phyloP scores from a whole-genome alignment of 2,797 vertebrate genomes.

The Loriculus beryllinus region DNA sequence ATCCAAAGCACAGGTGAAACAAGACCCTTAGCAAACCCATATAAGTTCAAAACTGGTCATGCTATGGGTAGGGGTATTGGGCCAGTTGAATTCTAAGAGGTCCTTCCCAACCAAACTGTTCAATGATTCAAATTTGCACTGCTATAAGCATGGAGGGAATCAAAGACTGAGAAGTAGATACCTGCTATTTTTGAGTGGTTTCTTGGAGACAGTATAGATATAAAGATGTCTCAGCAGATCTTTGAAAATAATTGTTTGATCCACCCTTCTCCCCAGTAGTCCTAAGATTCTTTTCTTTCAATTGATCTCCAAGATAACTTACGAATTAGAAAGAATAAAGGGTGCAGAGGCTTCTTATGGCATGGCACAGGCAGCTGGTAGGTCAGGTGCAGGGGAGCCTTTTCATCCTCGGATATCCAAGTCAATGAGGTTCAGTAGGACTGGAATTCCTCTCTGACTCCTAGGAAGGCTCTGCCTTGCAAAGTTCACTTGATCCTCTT shows the following conservation, averaged over 20 bases:
- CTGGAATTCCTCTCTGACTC: background rate
- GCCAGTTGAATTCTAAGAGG: background rate
- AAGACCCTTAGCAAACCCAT: background rate
- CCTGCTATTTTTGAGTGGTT: background rate
- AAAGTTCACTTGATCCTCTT: background rate
- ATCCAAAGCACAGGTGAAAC: background rate
- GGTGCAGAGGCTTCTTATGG: background rate
- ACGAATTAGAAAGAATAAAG: background rate
- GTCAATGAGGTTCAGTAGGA: background rate
- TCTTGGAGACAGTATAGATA: background rate
- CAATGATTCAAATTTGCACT: background rate
- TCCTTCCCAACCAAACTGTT: background rate
- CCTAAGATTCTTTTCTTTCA: background rate
- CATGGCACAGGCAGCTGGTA: background rate
- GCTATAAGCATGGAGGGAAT: background rate
- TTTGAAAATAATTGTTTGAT: background rate
- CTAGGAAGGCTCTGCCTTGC: background rate
- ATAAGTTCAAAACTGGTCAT: background rate
- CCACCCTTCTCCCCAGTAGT: fast-evolving
- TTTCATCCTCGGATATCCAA: background rate
- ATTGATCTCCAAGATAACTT: background rate
- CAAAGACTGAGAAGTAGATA: background rate
- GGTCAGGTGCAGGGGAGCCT: background rate
- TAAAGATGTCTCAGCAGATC: background rate
- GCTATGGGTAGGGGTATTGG: background rate